These are phyloP conservation scores for Polylopha cassiicola DNA, from an alignment of 2,888 invertebrate genomes.

Conservation along the genomic window DNA sequence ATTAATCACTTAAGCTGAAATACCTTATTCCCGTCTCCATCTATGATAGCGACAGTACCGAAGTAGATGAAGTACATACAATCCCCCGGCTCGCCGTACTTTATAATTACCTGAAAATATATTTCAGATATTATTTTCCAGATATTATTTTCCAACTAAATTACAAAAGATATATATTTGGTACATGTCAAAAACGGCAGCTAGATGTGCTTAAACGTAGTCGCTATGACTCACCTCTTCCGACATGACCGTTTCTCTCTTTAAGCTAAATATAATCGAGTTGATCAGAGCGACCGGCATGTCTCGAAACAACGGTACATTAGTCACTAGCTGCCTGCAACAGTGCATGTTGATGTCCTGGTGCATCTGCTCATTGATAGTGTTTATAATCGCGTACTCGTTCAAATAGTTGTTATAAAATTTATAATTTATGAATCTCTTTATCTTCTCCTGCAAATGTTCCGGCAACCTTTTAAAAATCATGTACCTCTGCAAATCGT, in stretches of 20 bases:
- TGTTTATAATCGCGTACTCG: constrained; percentile 43
- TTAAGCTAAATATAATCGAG: constrained; percentile 69
- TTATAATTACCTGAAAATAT: constrained; percentile 65
- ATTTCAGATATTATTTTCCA: background rate
- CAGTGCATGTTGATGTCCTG: constrained; percentile 76
- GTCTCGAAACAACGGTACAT: constrained; percentile 72
- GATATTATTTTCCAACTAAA: background rate
- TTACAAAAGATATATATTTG: background rate
- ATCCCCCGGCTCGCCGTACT: constrained; percentile 67
- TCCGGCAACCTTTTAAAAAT: constrained; percentile 38
- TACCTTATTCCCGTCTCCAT: constrained; percentile 75
- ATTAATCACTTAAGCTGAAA: too few relatives aligned
- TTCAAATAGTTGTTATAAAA: constrained; percentile 50
- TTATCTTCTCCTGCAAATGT: constrained; percentile 42
- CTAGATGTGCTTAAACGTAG: too few relatives aligned
- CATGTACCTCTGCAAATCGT: constrained; percentile 47
- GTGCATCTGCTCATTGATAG: constrained; percentile 60
- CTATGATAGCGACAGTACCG: constrained; percentile 77
- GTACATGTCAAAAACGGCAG: too few relatives aligned
- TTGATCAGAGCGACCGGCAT: constrained; percentile 68
- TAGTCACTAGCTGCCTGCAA: constrained; percentile 72
- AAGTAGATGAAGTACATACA: constrained; percentile 78
- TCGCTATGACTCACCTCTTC: constrained; percentile 58
- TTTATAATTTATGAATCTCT: constrained; percentile 48
- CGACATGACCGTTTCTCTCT: constrained; percentile 74